phyloP scores from a whole-genome alignment of 2,888 invertebrate genomes.

The Smittia sp. region DNA sequence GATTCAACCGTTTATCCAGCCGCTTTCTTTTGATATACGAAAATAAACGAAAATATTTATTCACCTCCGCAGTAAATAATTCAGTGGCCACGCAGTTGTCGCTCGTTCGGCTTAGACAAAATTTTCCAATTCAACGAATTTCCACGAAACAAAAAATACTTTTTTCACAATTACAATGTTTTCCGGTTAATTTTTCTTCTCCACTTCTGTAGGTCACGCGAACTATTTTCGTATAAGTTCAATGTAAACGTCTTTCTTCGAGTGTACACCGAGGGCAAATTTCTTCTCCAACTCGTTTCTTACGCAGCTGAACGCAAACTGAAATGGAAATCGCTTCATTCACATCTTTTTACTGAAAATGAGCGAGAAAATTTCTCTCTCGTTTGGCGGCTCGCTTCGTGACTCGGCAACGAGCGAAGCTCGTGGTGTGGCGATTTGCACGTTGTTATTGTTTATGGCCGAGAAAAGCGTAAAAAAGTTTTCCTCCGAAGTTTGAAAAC shows the following conservation, averaged over 20 bases:
- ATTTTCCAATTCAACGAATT: too few species aligned
- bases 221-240: not conserved
- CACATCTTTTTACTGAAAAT: not conserved
- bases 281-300: not conserved
- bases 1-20: not conserved
- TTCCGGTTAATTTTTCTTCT: too few species aligned
- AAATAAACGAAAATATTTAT: not conserved
- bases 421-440: not conserved
- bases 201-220: slow-evolving; percentile 4
- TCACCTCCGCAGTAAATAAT: not conserved
- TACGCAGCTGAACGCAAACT: not conserved
- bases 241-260: not conserved
- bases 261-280: not conserved
- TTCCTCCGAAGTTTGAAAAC: not conserved
- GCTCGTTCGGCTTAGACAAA: too few species aligned
- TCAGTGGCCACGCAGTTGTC: too few species aligned
- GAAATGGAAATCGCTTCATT: slow-evolving; percentile 5
- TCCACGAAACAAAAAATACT: too few species aligned
- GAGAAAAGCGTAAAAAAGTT: not conserved
- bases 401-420: not conserved
- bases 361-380: not conserved
- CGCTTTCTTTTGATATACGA: not conserved
- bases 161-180: too few species aligned
- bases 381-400: not conserved
- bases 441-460: not conserved